Evolutionary conservation across 2,888 invertebrate genomes (phyloP), one percentile per base, ranked within the genome.

Genomic region (Scaeva pyrastri): DNA sequence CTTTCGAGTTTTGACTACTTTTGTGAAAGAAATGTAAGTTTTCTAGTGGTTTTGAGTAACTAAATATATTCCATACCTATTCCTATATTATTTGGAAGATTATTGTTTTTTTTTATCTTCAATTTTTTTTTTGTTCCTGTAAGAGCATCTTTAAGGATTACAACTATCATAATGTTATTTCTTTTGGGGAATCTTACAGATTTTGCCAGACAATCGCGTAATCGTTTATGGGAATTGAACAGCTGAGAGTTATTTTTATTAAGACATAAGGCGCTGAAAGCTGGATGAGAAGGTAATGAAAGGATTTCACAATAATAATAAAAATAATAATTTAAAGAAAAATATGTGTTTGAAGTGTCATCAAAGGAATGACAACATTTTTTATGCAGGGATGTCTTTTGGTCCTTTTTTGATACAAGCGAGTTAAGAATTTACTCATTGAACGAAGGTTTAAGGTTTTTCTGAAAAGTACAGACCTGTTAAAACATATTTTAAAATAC

Each of bases 131-230:
- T 26, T 26, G 7, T 62, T 16, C 8, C 5, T 62, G 68, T n/a
- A n/a, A 73, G 41, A 52, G n/a, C 36, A 83, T 83, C 26, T 70
- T 73, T 73, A 55, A 83, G 52, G 77, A 73, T 83, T 78, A 66
- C 78, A 70, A 71, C 74, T 58, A 78, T 78, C 78, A 83, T 74
- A 78, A 71, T 83, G 23, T 78, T 74, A 83, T 70, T 74, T 83
- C 60, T 50, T 48, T 78, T 48, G 50, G 41, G 41, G 48, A 74
- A 23, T 26, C 36, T 66, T 39, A 62, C 21, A 50, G 31, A 72
- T 62, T 60, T 58, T 12, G 7, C 52, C 39, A 50, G 43, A 50
- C 36, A 64, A 77, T 52, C 50, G 68, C 8, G 11, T 77, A 82
- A 82, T 82, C 82, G 66, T 16, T 68, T n/a, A n/a, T 77, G 77